A percentile compares a stretch with the other conserved stretches of the same genome.
Conservation (phyloP, 1,140 invertebrate genomes). For the Nasonia giraulti region DNA sequence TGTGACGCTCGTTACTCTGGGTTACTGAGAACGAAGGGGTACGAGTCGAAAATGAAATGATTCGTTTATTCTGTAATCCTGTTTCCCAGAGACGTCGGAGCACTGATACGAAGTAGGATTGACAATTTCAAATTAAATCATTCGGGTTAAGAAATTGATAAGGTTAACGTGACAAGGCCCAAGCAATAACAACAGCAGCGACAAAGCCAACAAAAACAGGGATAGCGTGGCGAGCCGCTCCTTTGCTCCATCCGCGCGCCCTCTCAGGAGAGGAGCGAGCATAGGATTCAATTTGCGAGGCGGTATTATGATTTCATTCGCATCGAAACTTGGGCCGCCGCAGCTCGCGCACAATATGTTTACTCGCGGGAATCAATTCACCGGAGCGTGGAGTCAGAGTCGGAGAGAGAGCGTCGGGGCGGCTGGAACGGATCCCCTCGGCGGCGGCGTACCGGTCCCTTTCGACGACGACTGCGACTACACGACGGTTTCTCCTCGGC, state of each 20-base stretch:
- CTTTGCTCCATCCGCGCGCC: neutral
- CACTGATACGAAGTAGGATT: no score
- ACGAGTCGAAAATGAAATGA: no score
- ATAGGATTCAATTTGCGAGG: constrained; percentile 53
- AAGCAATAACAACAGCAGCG: neutral
- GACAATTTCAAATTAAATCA: no score
- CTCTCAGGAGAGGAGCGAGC: constrained; percentile 38
- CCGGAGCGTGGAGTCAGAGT: constrained; percentile 40
- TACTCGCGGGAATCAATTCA: constrained; percentile 55
- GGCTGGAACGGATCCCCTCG: constrained; percentile 43
- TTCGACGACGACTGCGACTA: constrained; percentile 19
- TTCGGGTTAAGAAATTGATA: no score
- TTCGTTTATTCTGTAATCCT: no score
- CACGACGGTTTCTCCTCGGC: constrained; percentile 18
- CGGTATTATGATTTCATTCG: constrained; percentile 56
- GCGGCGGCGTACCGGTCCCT: constrained; percentile 26
- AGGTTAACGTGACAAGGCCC: no score
- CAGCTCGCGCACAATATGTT: constrained; percentile 53
- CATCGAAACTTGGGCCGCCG: constrained; percentile 46
- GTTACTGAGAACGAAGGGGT: no score
- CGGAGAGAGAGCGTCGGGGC: neutral
- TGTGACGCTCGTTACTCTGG: no score
- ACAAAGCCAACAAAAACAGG: neutral
- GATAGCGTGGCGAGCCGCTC: neutral
- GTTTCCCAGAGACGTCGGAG: no score